Conservation (phyloP, 1,140 invertebrate species). For the Cherax quadricarinatus region DNA sequence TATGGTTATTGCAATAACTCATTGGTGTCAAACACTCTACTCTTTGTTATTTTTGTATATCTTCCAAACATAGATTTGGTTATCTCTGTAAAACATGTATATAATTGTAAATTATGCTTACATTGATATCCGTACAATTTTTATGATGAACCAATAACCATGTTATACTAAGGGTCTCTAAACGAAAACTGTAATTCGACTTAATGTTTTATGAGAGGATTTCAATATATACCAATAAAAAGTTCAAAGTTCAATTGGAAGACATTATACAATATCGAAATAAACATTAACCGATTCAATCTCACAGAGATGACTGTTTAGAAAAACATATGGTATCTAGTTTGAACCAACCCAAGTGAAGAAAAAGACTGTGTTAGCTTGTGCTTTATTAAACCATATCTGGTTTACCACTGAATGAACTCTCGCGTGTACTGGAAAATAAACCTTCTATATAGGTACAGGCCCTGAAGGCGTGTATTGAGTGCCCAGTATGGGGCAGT, state of each 20-base stretch:
- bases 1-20: background rate
- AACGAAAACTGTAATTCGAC: background rate
- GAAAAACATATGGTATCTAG: background rate
- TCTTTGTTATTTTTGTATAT: background rate
- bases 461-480: background rate
- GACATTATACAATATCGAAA: background rate
- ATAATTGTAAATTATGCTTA: conserved; percentile 11
- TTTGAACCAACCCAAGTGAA: background rate
- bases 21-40: conserved; percentile 14
- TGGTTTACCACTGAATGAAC: background rate
- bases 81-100: conserved; percentile 3
- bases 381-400: background rate
- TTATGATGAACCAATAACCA: conserved; percentile 1
- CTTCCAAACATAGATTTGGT: background rate
- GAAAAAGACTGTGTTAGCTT: background rate
- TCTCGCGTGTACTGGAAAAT: background rate
- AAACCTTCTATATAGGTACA: too few species aligned
- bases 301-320: background rate
- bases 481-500: background rate
- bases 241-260: background rate
- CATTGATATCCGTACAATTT: background rate
- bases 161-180: conserved; percentile 3
- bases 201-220: background rate
- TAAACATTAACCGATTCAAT: background rate
- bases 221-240: background rate